Base-by-base conservation (phyloP, 2,797 vertebrate species). In the Gymnopithys bicolor region DNA sequence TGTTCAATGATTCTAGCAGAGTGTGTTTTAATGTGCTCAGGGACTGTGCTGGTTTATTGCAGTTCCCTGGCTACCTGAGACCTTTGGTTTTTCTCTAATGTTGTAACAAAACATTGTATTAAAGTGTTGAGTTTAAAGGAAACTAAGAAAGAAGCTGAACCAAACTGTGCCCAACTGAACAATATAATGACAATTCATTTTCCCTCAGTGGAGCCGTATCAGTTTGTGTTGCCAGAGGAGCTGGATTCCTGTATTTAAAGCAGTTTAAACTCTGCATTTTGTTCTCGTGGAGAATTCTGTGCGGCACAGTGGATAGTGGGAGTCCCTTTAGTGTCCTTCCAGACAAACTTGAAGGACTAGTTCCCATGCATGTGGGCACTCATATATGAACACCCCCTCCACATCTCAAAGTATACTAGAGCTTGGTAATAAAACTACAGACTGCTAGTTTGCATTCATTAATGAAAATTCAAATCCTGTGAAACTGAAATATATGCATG, bases 341-440 rank as follows among this genome's bases (percentile, higher is more conserved):
- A 68, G 25, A 33, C 30, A 12, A 48, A 51, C 37, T 59, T 59
- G 30, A 51, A 27, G 59, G 15, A 5, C 49, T 74, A 13, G 59
- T 63, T 90, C 18, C 24, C 27, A 78, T 13, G 12, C 17, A 12
- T 0, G 0, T 17, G 45, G 15, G 7, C 3, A 19, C n/a, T 58
- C 25, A 33, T 33, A 32, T 6, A 3, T 30, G 30, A 1, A 2
- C 18, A 24, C 1, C 4, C 10, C 24, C 39, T 63, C 53, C 25
- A 52, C 11, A 23, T 32, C 13, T 75, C 48, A 32, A 87, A 79
- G 18, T 46, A 24, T 78, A 9, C 49, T 74, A n/a, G 39, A 75
- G 13, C 33, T 14, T 80, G n/a, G 9, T 39, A 39, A 19, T 15
- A 86, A 37, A 64, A 9, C 35, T 35, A 24, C 33, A 39, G 10